Percentiles rank a stretch among this genome's conserved stretches.
Evolutionary conservation across 2,888 invertebrate genomes (phyloP).

Genomic region (Caenorhabditis sinica): DNA sequence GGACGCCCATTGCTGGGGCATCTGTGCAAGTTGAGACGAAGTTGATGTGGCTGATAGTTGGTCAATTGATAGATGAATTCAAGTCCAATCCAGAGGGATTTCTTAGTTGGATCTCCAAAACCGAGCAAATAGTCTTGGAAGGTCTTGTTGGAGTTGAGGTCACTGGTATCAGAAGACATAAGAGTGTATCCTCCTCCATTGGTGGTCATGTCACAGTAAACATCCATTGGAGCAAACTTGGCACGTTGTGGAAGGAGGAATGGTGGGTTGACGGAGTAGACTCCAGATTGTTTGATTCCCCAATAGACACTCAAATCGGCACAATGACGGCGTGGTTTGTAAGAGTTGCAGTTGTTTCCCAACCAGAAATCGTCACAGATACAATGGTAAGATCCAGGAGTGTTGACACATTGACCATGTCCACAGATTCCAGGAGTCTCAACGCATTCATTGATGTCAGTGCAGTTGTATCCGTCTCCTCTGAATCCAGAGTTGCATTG

Average conservation of each 20-base stretch:
- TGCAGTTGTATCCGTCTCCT: conserved; percentile 75
- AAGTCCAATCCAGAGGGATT: conserved; percentile 74
- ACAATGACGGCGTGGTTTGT: conserved; percentile 75
- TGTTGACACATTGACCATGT: conserved; percentile 89
- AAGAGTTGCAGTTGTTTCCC: conserved; percentile 72
- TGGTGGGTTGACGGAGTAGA: conserved; percentile 68
- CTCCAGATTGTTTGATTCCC: conserved; percentile 65
- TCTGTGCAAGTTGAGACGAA: conserved; percentile 71
- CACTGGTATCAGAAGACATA: conserved; percentile 66
- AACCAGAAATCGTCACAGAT: conserved; percentile 71
- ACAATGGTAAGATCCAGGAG: conserved; percentile 88
- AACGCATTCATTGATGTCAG: conserved; percentile 76
- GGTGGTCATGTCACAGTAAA: conserved; percentile 69
- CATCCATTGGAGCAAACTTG: conserved; percentile 51
- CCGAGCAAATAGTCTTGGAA: conserved; percentile 59
- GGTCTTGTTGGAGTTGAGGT: conserved; percentile 64
- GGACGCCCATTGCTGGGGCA: conserved; percentile 69
- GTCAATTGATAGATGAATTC: conserved; percentile 74
- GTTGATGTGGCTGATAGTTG: conserved; percentile 67
- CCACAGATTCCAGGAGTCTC: conserved; percentile 84
- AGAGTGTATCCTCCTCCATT: conserved; percentile 76
- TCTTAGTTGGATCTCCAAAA: conserved; percentile 70
- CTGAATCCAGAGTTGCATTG: conserved; percentile 72
- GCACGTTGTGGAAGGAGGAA: conserved; percentile 47
- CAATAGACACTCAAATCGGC: conserved; percentile 77